Conservation (phyloP, 2,888 invertebrate genomes). For the Dasypolia templi region DNA sequence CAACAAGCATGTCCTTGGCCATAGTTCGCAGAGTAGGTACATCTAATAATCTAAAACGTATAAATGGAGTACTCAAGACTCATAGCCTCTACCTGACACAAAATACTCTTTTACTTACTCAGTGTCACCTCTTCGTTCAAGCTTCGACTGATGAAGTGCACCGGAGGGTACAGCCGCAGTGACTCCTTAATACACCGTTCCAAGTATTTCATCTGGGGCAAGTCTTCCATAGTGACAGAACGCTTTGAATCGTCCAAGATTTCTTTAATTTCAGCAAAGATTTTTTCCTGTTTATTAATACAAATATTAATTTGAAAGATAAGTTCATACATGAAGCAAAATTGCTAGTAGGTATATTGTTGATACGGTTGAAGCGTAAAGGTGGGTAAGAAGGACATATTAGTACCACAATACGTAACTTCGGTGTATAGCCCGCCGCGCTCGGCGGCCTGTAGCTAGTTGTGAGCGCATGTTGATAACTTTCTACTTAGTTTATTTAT, state of each 20-base stretch:
- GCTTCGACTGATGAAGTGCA: slow-evolving; percentile 91
- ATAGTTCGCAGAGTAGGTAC: background rate
- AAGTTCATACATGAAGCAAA: background rate
- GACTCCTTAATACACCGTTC: slow-evolving; percentile 93
- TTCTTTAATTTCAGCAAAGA: slow-evolving; percentile 90
- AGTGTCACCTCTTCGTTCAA: slow-evolving; percentile 90
- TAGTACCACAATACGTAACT: background rate
- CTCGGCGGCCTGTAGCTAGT: too few species aligned
- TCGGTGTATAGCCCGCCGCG: too few species aligned
- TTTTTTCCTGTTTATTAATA: slow-evolving; percentile 86
- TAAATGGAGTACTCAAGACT: background rate
- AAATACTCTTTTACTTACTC: slow-evolving; percentile 80
- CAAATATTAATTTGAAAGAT: background rate
- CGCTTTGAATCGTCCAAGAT: slow-evolving; percentile 92
- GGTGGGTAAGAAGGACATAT: too few species aligned
- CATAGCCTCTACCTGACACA: background rate
- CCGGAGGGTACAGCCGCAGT: slow-evolving; percentile 92
- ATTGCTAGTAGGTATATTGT: background rate
- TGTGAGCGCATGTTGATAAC: too few species aligned
- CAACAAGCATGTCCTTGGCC: background rate
- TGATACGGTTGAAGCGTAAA: background rate
- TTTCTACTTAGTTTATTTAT: too few species aligned
- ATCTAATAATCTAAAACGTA: background rate
- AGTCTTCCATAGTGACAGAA: slow-evolving; percentile 90
- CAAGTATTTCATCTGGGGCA: slow-evolving; percentile 91